phyloP scores from a whole-genome alignment of 1,140 invertebrate species.

The Drosophila seguyi region DNA sequence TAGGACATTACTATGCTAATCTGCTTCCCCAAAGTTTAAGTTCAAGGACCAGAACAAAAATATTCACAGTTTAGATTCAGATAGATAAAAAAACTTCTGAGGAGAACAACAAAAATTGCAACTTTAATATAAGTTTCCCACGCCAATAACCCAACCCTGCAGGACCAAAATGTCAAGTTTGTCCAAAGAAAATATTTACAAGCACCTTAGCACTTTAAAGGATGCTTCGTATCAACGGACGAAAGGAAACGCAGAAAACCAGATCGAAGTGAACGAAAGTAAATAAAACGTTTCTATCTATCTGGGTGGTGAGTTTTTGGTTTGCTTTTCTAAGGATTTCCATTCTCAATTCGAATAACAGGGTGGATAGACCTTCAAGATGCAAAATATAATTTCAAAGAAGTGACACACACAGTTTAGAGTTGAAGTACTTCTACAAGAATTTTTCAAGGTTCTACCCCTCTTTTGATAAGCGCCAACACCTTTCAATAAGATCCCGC shows the following conservation, averaged over 20 bases:
- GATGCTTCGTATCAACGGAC: constrained; percentile 43
- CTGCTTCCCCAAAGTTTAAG: too few species aligned
- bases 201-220: constrained; percentile 63
- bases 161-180: constrained; percentile 48
- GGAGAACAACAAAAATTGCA: not conserved
- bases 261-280: constrained; percentile 68
- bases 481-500: constrained; percentile 31
- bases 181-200: constrained; percentile 61
- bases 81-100: not conserved
- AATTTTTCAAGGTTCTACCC: constrained; percentile 15
- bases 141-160: constrained; percentile 6
- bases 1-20: not conserved
- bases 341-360: constrained; percentile 43
- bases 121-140: constrained; percentile 2
- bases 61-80: not conserved
- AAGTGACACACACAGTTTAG: constrained; percentile 45
- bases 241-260: constrained; percentile 49
- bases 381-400: constrained; percentile 18
- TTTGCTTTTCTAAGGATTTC: constrained; percentile 60
- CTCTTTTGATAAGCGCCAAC: constrained; percentile 37
- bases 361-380: constrained; percentile 53
- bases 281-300: constrained; percentile 55
- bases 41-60: too few species aligned
- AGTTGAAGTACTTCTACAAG: constrained; percentile 39
- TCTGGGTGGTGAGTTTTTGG: constrained; percentile 40